phyloP scores from a whole-genome alignment of 2,888 invertebrate genomes.

The Idaea dimidiata region DNA sequence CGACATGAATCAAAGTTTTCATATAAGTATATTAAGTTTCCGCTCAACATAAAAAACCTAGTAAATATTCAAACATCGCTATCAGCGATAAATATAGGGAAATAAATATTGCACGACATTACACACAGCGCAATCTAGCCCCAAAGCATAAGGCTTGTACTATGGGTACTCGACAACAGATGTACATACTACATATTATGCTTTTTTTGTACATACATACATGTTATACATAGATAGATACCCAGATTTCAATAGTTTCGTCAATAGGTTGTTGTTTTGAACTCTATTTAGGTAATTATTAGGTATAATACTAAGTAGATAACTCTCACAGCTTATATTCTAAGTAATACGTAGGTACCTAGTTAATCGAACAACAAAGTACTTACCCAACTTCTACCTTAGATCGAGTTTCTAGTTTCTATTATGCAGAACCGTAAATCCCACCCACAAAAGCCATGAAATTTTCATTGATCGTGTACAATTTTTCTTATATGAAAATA shows the following conservation, averaged over 20 bases:
- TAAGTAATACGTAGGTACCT: too few species aligned
- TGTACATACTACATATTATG: too few species aligned
- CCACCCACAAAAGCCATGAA: constrained; percentile 49
- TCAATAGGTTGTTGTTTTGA: constrained; percentile 20
- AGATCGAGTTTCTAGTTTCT: constrained; percentile 17
- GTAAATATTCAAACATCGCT: neutral
- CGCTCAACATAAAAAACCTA: neutral
- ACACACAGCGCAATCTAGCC: too few species aligned
- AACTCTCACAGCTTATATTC: too few species aligned
- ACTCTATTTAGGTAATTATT: constrained; percentile 11
- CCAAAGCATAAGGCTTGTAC: too few species aligned
- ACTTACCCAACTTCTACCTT: too few species aligned
- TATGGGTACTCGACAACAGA: too few species aligned
- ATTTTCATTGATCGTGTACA: constrained; percentile 63
- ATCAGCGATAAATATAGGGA: neutral
- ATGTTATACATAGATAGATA: too few species aligned
- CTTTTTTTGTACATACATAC: too few species aligned
- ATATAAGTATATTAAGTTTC: neutral
- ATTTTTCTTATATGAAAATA: constrained; percentile 66
- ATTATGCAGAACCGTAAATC: constrained; percentile 25
- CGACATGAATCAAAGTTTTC: neutral
- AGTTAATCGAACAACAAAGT: too few species aligned
- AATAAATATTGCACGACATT: too few species aligned
- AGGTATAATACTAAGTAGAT: constrained; percentile 1
- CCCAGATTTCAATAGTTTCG: constrained; percentile 12